Evolutionary conservation across 2,113 vertebrate genomes (phyloP).

Genomic region (Hippopotamus amphibius): DNA sequence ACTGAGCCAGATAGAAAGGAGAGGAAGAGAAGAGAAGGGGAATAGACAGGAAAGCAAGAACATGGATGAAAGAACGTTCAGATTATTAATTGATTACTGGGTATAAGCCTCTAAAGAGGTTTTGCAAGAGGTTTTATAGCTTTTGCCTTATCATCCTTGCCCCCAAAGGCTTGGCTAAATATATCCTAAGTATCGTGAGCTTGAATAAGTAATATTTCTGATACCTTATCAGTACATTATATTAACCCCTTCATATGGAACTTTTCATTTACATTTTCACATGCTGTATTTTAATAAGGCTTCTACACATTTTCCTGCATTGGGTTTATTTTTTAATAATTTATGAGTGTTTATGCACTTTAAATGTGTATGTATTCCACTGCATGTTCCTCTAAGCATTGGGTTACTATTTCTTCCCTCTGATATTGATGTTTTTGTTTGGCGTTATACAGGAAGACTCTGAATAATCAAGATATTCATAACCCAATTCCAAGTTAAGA

Average conservation of each 20-base stretch:
- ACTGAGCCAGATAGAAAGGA: neutral
- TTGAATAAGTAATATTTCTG: neutral
- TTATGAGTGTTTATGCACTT: neutral
- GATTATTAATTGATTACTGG: neutral
- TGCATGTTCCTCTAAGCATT: neutral
- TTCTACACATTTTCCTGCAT: neutral
- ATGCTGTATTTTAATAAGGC: neutral
- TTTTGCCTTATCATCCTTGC: neutral
- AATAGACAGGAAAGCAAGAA: neutral
- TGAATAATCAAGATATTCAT: neutral
- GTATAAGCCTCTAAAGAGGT: neutral
- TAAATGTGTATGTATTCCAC: neutral
- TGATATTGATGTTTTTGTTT: conserved; percentile 20
- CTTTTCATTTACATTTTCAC: neutral
- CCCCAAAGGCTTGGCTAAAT: neutral
- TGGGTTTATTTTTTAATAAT: neutral
- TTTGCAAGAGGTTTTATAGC: neutral
- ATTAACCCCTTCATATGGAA: neutral
- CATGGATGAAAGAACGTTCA: neutral
- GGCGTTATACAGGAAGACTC: neutral
- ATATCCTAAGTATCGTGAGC: neutral
- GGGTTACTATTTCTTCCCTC: neutral
- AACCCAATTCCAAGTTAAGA: neutral
- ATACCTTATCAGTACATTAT: neutral
- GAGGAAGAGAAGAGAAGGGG: neutral